A percentile compares a stretch with the other conserved stretches of the same genome.
Evolutionary conservation across 2,113 vertebrate genomes (phyloP).

Genomic region (Dendropsophus ebraccatus): DNA sequence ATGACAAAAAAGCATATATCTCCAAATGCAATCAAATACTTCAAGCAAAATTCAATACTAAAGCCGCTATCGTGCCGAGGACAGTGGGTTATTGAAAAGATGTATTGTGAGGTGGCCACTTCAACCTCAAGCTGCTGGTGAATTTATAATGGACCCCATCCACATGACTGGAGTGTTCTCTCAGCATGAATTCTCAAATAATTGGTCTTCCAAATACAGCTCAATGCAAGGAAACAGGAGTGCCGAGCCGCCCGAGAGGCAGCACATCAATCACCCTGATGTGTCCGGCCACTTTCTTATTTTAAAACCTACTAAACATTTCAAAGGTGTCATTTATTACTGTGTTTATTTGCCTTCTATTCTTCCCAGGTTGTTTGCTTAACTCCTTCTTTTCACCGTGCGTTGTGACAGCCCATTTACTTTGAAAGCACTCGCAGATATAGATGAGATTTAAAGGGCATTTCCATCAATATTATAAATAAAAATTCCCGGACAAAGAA

Average conservation of each 20-base stretch:
- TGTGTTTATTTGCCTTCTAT: slow-evolving; percentile 37
- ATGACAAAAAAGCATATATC: slow-evolving; percentile 62
- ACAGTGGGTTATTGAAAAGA: slow-evolving; percentile 46
- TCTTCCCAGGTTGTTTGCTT: neutral
- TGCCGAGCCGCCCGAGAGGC: slow-evolving; percentile 17
- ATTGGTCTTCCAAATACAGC: slow-evolving; percentile 49
- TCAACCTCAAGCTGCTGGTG: slow-evolving; percentile 60
- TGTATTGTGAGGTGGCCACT: slow-evolving; percentile 54
- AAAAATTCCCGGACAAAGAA: neutral
- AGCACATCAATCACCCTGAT: slow-evolving; percentile 42
- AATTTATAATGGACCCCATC: slow-evolving; percentile 61
- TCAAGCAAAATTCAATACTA: slow-evolving; percentile 61
- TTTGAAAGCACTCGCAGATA: neutral
- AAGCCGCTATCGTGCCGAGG: slow-evolving; percentile 1
- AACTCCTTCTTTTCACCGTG: slow-evolving; percentile 17
- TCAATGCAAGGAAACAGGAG: slow-evolving; percentile 28
- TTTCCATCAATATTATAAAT: neutral
- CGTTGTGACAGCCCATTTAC: neutral
- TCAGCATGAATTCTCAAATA: slow-evolving; percentile 53
- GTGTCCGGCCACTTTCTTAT: slow-evolving; percentile 28
- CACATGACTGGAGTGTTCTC: slow-evolving; percentile 54
- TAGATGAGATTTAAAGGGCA: neutral
- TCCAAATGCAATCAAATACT: slow-evolving; percentile 64
- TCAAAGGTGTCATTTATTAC: slow-evolving; percentile 52
- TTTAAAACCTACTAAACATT: slow-evolving; percentile 54